Conservation (phyloP, 1,140 invertebrate species). For the Euwallacea similis region DNA sequence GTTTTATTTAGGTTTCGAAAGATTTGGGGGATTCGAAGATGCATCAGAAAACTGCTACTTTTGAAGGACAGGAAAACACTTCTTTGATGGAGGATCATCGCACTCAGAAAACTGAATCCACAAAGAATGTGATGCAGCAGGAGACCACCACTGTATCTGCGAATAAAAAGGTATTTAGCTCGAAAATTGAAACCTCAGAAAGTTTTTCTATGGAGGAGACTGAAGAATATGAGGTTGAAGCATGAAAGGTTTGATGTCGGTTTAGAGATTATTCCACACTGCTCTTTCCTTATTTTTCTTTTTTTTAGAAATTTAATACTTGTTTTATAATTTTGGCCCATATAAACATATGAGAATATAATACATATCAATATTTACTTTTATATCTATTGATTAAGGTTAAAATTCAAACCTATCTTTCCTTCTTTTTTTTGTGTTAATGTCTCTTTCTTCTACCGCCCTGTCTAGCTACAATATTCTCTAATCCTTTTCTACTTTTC, state of each 20-base stretch:
- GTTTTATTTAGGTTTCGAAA: constrained; percentile 44
- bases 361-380: no score
- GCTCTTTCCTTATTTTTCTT: no score
- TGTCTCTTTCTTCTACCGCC: no score
- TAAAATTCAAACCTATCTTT: no score
- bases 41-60: constrained; percentile 47
- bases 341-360: no score
- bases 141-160: constrained; percentile 46
- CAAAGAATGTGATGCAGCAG: constrained; percentile 43
- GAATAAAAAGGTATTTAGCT: constrained; percentile 46
- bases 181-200: constrained; percentile 47
- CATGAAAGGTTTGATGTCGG: constrained; percentile 20
- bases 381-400: no score
- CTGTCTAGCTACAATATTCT: no score
- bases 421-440: no score
- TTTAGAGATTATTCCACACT: no score
- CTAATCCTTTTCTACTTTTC: constrained; percentile 6
- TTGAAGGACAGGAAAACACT: constrained; percentile 46
- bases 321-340: no score
- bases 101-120: constrained; percentile 42
- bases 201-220: constrained; percentile 52
- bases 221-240: constrained; percentile 51
- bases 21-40: constrained; percentile 49
- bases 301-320: no score
- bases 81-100: constrained; percentile 48